Evolutionary conservation across 2,113 vertebrate genomes (phyloP).

Genomic region (Pedionomus torquatus): DNA sequence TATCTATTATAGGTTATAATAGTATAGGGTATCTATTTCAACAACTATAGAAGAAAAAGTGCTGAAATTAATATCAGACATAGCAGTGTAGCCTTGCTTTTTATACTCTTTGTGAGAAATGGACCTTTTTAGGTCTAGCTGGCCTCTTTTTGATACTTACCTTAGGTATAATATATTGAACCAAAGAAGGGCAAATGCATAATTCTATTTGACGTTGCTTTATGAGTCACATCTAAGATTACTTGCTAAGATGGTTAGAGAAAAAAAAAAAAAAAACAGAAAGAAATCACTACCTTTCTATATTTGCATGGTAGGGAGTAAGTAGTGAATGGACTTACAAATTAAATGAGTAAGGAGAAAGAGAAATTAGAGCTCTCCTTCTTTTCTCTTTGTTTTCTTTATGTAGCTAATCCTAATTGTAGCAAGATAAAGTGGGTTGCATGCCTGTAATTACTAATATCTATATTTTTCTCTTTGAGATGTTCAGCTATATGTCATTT

Average conservation of each 20-base stretch:
- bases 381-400: neutral
- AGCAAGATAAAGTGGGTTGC: neutral
- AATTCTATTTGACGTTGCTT: neutral
- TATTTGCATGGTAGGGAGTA: neutral
- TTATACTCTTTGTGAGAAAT: neutral
- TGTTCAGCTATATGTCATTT: neutral
- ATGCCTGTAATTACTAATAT: neutral
- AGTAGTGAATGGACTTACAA: neutral
- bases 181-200: neutral
- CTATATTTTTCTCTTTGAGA: neutral
- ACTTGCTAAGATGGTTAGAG: neutral
- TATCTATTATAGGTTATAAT: no score
- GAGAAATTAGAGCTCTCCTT: neutral
- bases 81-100: fast-evolving
- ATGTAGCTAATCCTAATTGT: neutral
- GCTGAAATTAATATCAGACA: neutral
- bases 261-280: neutral
- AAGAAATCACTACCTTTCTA: neutral
- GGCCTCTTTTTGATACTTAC: neutral
- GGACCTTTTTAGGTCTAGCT: neutral
- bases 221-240: neutral
- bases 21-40: neutral
- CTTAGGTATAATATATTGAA: neutral
- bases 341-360: neutral
- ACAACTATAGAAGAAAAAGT: neutral